phyloP scores from a whole-genome alignment of 37 sponge, comb jelly and placozoan species.

The Beroe ovata region DNA sequence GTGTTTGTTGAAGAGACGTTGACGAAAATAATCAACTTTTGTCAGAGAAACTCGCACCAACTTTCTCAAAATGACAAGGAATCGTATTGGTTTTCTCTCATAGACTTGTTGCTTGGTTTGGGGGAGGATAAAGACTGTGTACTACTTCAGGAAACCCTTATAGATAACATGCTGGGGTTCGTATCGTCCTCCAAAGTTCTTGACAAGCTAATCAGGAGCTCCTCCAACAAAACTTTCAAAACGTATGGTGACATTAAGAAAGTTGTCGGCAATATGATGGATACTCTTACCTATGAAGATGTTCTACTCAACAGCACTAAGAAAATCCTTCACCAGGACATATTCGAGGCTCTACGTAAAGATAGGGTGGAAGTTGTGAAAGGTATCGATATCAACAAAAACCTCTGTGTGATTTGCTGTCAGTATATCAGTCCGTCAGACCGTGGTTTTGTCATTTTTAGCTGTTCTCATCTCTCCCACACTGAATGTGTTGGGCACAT shows the following conservation, averaged over 20 bases:
- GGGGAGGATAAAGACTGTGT: constrained; percentile 2
- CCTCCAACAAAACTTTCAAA: constrained; percentile 22
- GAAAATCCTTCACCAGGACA: constrained; percentile 32
- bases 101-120: constrained; percentile 6
- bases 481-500: constrained; percentile 56
- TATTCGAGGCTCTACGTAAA: constrained; percentile 2
- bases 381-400: constrained; percentile 4
- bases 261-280: constrained; percentile 55
- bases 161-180: constrained; percentile 64
- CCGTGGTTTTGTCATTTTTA: constrained; percentile 8
- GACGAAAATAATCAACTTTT: constrained; percentile 39
- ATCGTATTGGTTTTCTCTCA: constrained; percentile 64
- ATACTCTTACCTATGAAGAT: constrained; percentile 53
- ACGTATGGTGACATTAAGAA: constrained; percentile 64
- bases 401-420: constrained; percentile 51
- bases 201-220: constrained; percentile 44
- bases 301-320: constrained; percentile 38
- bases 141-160: background rate
- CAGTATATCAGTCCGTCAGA: constrained; percentile 3
- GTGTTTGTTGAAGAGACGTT: constrained; percentile 39
- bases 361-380: constrained; percentile 14
- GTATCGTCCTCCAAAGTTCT: constrained; percentile 50
- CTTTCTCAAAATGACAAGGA: constrained; percentile 63
- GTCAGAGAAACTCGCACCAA: constrained; percentile 57
- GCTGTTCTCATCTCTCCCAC: constrained; percentile 40